A percentile compares a stretch with the other conserved stretches of the same genome.
Evolutionary conservation across 2,888 invertebrate genomes (phyloP).

Genomic region (Blomia tropicalis): DNA sequence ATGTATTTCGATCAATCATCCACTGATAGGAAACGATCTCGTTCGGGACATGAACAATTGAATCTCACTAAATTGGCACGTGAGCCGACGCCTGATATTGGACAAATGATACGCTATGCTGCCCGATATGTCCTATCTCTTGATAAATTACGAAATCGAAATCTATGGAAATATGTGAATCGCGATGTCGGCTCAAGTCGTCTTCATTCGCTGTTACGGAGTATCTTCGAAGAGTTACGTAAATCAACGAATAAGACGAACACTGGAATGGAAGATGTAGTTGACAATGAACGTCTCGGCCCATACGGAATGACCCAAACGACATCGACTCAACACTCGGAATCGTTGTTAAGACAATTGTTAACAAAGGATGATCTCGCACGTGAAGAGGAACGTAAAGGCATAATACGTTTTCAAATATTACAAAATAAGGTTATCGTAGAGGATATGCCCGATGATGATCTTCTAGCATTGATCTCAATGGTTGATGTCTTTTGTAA

Average conservation of each 20-base stretch:
- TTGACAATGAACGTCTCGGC: too few species aligned
- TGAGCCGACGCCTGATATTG: background rate
- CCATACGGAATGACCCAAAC: too few species aligned
- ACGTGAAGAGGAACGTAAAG: slow-evolving; percentile 68
- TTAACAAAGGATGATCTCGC: slow-evolving; percentile 83
- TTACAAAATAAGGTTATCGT: slow-evolving; percentile 79
- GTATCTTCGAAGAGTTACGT: too few species aligned
- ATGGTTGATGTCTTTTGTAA: slow-evolving; percentile 87
- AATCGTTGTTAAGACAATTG: too few species aligned
- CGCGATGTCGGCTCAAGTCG: background rate
- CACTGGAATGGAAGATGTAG: too few species aligned
- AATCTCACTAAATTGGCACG: background rate
- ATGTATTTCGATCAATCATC: background rate
- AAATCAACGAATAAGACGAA: too few species aligned
- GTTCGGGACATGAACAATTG: background rate
- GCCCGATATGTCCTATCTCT: background rate
- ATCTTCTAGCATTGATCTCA: slow-evolving; percentile 80
- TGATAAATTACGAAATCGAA: background rate
- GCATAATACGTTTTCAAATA: slow-evolving; percentile 79
- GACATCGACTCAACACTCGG: too few species aligned
- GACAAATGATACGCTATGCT: background rate
- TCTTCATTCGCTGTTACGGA: background rate
- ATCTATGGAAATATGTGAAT: background rate
- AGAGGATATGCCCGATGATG: slow-evolving; percentile 65
- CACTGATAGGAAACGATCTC: background rate